Conservation (phyloP, 2,797 vertebrate genomes). For the Gephyroberyx darwinii region DNA sequence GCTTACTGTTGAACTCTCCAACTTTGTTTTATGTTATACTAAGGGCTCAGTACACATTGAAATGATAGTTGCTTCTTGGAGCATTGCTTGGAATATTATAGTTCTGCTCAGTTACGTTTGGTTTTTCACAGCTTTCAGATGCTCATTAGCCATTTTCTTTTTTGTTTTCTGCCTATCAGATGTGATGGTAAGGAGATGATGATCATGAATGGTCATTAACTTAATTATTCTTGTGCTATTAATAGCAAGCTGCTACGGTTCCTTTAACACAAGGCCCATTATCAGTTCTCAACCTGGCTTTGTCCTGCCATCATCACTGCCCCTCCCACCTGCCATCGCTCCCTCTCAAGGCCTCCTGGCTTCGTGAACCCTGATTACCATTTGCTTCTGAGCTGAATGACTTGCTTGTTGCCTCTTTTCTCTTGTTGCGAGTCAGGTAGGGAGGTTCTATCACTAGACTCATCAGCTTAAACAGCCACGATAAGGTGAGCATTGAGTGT, state of each 20-base stretch:
- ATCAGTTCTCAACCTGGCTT: conserved; percentile 38
- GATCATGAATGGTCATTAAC: conserved; percentile 45
- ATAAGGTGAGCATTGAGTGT: conserved; percentile 39
- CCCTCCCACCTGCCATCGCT: conserved; percentile 27
- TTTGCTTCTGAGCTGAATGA: conserved; percentile 43
- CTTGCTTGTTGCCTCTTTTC: conserved; percentile 32
- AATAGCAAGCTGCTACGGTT: conserved; percentile 55
- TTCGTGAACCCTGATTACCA: conserved; percentile 54
- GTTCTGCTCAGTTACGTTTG: neutral
- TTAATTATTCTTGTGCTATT: conserved; percentile 57
- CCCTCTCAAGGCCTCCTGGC: conserved; percentile 33
- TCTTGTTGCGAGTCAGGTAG: conserved; percentile 1
- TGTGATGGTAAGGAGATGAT: neutral
- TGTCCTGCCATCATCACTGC: conserved; percentile 42
- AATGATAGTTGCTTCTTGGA: neutral
- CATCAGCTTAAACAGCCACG: conserved; percentile 53
- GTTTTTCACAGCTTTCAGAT: neutral
- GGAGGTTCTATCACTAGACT: conserved; percentile 26
- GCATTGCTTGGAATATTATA: neutral
- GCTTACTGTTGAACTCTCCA: no score
- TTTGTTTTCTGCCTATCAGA: conserved; percentile 12
- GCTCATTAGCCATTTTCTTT: conserved; percentile 1
- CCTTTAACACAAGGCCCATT: conserved; percentile 50
- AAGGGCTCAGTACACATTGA: neutral
- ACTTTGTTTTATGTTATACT: neutral